Evolutionary conservation across 1,140 invertebrate genomes (phyloP).

Genomic region (Diachasma alloeum): DNA sequence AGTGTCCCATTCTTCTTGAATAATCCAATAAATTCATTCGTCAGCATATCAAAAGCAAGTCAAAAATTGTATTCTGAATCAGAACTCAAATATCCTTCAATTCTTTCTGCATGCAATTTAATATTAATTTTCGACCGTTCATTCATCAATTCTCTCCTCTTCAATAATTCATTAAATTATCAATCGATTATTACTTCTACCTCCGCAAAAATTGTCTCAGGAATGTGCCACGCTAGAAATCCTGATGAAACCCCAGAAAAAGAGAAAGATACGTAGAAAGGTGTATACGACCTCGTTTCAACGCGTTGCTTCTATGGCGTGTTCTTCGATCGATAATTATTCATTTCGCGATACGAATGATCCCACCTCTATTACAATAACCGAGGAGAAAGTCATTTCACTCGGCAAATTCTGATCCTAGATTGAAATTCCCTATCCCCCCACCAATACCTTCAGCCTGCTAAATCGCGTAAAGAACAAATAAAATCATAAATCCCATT

Average conservation of each 20-base stretch:
- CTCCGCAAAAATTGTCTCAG: background rate
- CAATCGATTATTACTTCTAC: background rate
- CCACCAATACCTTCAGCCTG: background rate
- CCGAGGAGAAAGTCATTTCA: slow-evolving; percentile 24
- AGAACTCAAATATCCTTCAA: no score
- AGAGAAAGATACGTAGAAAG: slow-evolving; percentile 15
- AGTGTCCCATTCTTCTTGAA: no score
- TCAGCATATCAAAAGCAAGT: no score
- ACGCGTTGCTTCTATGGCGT: slow-evolving; percentile 11
- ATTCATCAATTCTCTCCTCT: no score
- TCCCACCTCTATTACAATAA: slow-evolving; percentile 22
- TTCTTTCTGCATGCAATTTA: no score
- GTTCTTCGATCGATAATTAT: slow-evolving; percentile 26
- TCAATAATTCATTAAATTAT: background rate
- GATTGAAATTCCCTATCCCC: background rate
- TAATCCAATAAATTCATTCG: no score
- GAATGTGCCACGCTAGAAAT: background rate
- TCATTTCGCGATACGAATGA: slow-evolving; percentile 27
- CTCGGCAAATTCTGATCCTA: background rate
- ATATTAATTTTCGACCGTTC: no score
- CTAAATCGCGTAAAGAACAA: background rate
- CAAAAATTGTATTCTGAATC: no score
- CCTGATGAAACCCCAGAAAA: background rate
- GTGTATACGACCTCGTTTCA: slow-evolving; percentile 23
- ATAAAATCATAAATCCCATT: background rate